These are phyloP conservation scores for Drosophila longiperda DNA, from an alignment of 2,888 invertebrate species.

Conservation along the genomic window DNA sequence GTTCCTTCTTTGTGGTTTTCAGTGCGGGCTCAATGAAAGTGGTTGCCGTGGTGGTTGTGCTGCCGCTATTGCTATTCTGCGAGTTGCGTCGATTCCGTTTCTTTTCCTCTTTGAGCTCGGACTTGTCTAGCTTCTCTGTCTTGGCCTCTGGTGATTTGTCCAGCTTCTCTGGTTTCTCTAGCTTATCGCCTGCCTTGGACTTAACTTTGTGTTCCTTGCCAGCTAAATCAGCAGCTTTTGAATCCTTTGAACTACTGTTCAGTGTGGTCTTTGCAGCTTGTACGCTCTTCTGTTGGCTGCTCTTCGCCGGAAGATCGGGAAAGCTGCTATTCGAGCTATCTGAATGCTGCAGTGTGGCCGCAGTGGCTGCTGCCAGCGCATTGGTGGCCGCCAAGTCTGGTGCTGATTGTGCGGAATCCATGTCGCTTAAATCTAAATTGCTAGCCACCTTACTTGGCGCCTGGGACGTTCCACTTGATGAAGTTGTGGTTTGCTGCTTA, in stretches of 20 bases:
- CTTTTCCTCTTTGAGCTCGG: conserved; percentile 87
- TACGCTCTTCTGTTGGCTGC: conserved; percentile 50
- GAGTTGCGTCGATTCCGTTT: conserved; percentile 84
- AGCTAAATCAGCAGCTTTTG: conserved; percentile 9
- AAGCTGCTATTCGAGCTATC: conserved; percentile 84
- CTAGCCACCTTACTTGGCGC: conserved; percentile 48
- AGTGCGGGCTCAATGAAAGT: conserved; percentile 85
- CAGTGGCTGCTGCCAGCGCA: conserved; percentile 59
- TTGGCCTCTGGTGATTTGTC: conserved; percentile 62
- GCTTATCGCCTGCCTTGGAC: conserved; percentile 83
- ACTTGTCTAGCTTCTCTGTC: conserved; percentile 85
- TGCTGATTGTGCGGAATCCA: conserved; percentile 79
- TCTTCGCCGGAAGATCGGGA: conserved; percentile 81
- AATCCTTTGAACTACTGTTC: conserved; percentile 44
- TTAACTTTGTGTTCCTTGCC: conserved; percentile 65
- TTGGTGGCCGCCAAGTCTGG: conserved; percentile 71
- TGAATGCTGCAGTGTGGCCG: conserved; percentile 76
- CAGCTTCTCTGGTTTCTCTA: conserved; percentile 87
- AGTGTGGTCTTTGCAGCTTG: conserved; percentile 34
- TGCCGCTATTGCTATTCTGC: conserved; percentile 60
- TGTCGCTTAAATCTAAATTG: conserved; percentile 81
- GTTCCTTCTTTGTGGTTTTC: conserved; percentile 81
- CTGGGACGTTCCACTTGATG: conserved; percentile 28
- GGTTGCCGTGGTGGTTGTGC: conserved; percentile 22
- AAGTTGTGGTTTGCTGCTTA: conserved; percentile 29